A percentile compares a stretch with the other conserved stretches of the same genome.
phyloP scores from a whole-genome alignment of 2,797 vertebrate species.

The Tangara arthus region DNA sequence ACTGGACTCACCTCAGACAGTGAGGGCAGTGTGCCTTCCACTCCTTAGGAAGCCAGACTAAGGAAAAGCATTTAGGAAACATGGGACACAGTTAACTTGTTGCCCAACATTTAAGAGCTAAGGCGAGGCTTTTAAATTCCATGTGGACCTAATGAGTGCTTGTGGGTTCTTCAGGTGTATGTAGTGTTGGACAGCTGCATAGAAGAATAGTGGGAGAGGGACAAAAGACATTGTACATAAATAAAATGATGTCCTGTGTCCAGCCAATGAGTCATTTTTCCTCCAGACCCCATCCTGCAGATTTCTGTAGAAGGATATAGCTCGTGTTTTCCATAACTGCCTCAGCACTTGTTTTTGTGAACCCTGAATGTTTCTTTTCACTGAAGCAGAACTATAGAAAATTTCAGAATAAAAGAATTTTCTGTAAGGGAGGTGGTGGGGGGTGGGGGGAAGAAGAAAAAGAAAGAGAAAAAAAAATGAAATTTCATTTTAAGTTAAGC shows the following conservation, averaged over 20 bases:
- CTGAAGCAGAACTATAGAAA: neutral
- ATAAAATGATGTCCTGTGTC: neutral
- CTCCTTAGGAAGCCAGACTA: neutral
- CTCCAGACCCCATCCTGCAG: neutral
- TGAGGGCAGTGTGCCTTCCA: neutral
- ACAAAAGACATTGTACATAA: neutral
- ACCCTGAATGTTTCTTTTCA: neutral
- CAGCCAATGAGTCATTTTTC: neutral
- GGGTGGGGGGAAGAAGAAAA: fast-evolving
- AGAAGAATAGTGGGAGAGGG: neutral
- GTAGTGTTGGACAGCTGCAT: neutral
- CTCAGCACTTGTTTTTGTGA: neutral
- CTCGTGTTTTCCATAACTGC: neutral
- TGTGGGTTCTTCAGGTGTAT: neutral
- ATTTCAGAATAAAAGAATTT: neutral
- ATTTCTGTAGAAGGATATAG: neutral
- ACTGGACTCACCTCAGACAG: neutral
- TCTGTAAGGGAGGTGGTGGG: fast-evolving
- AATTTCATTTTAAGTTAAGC: neutral
- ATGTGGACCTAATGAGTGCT: neutral
- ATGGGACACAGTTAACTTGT: neutral
- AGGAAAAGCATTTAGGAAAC: neutral
- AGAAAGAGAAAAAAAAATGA: neutral
- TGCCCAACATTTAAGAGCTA: neutral
- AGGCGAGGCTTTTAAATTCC: neutral